These are phyloP conservation scores for Macrophya annulata DNA, from an alignment of 2,888 invertebrate species.

Conservation along the genomic window DNA sequence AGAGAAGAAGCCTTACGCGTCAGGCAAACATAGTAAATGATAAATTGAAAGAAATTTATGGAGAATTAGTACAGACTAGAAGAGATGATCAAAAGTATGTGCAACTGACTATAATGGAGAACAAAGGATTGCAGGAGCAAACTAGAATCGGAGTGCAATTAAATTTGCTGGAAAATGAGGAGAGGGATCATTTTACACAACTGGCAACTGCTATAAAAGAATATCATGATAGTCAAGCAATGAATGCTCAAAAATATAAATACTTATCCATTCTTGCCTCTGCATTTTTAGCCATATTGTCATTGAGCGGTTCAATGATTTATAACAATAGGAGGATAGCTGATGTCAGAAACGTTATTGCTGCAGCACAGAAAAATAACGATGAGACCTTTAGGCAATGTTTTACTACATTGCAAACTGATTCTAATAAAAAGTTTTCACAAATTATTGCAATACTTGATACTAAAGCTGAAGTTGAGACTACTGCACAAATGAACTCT, in stretches of 20 bases:
- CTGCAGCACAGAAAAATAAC: constrained; percentile 68
- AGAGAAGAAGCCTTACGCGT: constrained; percentile 68
- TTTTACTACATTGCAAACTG: constrained; percentile 62
- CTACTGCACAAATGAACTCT: background rate
- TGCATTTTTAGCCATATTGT: constrained; percentile 71
- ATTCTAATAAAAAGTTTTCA: constrained; percentile 42
- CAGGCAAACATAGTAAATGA: constrained; percentile 66
- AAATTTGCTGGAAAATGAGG: constrained; percentile 72
- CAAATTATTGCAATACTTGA: constrained; percentile 19
- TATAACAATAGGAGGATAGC: constrained; percentile 73
- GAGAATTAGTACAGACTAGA: constrained; percentile 73
- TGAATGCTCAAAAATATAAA: constrained; percentile 75
- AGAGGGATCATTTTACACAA: constrained; percentile 74
- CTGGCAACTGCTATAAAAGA: constrained; percentile 77
- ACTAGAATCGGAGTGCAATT: constrained; percentile 67
- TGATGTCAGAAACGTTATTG: constrained; percentile 69
- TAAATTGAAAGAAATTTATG: constrained; percentile 74
- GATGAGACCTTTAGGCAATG: constrained; percentile 64
- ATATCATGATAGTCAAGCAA: constrained; percentile 75
- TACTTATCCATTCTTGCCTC: constrained; percentile 76
- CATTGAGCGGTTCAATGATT: constrained; percentile 73
- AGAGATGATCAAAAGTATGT: constrained; percentile 76
- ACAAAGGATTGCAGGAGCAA: constrained; percentile 74
- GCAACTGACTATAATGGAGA: constrained; percentile 75
- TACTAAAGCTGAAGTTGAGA: background rate